Evolutionary conservation across 2,113 vertebrate species (phyloP).

Genomic region (Muscicapa adusta): DNA sequence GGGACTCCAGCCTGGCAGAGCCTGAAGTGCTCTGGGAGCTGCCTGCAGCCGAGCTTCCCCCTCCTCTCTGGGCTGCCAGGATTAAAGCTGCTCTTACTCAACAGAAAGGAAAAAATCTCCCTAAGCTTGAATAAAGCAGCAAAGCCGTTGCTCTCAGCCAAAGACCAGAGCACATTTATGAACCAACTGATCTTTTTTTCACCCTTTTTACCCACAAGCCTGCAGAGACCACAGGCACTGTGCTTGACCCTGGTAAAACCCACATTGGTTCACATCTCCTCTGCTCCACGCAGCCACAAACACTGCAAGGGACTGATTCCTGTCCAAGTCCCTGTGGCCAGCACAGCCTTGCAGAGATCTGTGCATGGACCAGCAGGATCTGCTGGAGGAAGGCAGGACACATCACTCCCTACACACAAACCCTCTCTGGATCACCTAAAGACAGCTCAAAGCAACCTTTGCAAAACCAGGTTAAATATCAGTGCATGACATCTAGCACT

Average conservation of each 20-base stretch:
- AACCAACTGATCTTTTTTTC: background rate
- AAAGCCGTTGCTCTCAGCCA: background rate
- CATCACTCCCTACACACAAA: background rate
- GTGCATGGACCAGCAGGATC: accelerated
- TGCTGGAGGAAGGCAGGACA: background rate
- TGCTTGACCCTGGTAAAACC: background rate
- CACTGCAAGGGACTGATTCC: background rate
- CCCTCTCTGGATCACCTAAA: background rate
- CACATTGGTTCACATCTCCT: accelerated
- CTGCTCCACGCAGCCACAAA: background rate
- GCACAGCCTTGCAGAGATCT: background rate
- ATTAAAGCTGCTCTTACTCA: background rate
- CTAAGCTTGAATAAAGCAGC: background rate
- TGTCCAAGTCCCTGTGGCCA: background rate
- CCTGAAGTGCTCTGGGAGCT: accelerated
- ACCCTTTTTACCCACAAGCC: background rate
- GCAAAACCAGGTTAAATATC: background rate
- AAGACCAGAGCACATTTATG: background rate
- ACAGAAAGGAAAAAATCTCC: background rate
- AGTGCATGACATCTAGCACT: background rate
- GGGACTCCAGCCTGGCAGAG: too few relatives aligned
- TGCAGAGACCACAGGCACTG: background rate
- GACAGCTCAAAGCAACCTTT: background rate
- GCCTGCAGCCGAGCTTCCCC: background rate
- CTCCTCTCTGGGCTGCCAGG: background rate